Conservation (phyloP, 1,140 invertebrate genomes). For the Drosophila repleta region DNA sequence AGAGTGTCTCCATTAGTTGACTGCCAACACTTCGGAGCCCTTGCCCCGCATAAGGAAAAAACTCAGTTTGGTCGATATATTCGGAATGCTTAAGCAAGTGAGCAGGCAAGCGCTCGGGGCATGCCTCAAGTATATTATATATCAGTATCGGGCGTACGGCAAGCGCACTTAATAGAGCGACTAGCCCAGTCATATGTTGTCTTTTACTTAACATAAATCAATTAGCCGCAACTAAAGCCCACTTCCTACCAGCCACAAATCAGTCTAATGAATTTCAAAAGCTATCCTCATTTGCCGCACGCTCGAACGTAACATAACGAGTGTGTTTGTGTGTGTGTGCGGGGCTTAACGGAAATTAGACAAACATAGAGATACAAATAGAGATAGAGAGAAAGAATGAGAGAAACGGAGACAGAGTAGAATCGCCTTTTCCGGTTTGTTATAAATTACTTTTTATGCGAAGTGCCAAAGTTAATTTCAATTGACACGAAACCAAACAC, state of each 20-base stretch:
- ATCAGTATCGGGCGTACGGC: neutral
- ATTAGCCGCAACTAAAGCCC: conserved; percentile 8
- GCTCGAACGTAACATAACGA: conserved; percentile 7
- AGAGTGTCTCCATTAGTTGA: neutral
- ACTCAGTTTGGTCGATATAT: conserved; percentile 40
- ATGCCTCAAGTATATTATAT: neutral
- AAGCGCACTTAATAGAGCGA: neutral
- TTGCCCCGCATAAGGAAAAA: neutral
- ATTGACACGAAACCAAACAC: conserved; percentile 78
- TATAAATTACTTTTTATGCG: conserved; percentile 81
- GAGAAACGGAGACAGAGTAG: conserved; percentile 37
- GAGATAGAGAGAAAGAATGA: conserved; percentile 43
- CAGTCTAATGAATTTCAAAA: conserved; percentile 20
- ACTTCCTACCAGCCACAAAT: neutral
- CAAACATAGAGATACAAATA: conserved; percentile 60
- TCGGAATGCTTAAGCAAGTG: neutral
- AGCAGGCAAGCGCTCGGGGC: neutral
- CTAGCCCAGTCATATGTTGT: neutral
- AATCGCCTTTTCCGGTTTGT: conserved; percentile 65
- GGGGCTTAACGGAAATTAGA: conserved; percentile 69
- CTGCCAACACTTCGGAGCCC: conserved; percentile 13
- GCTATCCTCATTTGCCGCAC: conserved; percentile 15
- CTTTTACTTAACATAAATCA: conserved; percentile 14
- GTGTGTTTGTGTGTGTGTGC: conserved; percentile 30
- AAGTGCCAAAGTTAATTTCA: conserved; percentile 79